A percentile compares a stretch with the other conserved stretches of the same genome.
These are phyloP conservation scores for Sternarchorhynchus goeldii DNA, from an alignment of 2,797 vertebrate species.

Conservation along the genomic window DNA sequence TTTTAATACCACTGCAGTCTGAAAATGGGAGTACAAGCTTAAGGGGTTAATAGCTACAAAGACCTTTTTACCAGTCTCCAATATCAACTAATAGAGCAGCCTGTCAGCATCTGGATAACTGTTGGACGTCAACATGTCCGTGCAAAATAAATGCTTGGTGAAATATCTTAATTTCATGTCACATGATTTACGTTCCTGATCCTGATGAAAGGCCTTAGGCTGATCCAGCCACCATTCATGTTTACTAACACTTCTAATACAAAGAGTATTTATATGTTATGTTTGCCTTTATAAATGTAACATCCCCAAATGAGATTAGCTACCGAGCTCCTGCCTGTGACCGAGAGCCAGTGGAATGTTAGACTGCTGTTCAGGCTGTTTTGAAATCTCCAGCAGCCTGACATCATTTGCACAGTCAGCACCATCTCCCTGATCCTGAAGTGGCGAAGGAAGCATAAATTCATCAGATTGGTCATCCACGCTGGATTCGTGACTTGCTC, in stretches of 20 bases:
- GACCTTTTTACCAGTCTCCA: constrained; percentile 20
- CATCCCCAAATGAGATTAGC: background rate
- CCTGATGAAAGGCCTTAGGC: background rate
- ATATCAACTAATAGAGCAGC: background rate
- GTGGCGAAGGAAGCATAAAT: constrained; percentile 11
- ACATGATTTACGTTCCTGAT: background rate
- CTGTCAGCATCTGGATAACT: constrained; percentile 12
- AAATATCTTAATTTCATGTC: constrained; percentile 30
- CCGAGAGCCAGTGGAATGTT: background rate
- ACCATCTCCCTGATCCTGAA: constrained; percentile 22
- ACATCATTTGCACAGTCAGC: background rate
- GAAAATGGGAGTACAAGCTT: constrained; percentile 8
- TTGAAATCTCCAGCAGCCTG: constrained; percentile 19
- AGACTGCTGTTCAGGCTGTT: background rate
- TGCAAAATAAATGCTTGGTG: constrained; percentile 24
- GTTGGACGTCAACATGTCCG: background rate
- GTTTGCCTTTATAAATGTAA: background rate
- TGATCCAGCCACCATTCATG: background rate
- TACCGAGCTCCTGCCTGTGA: background rate
- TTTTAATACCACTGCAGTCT: constrained; percentile 24
- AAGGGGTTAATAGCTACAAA: constrained; percentile 6
- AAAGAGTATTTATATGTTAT: background rate
- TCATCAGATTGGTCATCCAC: background rate
- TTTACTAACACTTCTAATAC: constrained; percentile 3
- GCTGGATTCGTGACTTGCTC: constrained; percentile 11